These are phyloP conservation scores for Sarcophaga variegata DNA, from an alignment of 2,888 invertebrate genomes.

Conservation along the genomic window DNA sequence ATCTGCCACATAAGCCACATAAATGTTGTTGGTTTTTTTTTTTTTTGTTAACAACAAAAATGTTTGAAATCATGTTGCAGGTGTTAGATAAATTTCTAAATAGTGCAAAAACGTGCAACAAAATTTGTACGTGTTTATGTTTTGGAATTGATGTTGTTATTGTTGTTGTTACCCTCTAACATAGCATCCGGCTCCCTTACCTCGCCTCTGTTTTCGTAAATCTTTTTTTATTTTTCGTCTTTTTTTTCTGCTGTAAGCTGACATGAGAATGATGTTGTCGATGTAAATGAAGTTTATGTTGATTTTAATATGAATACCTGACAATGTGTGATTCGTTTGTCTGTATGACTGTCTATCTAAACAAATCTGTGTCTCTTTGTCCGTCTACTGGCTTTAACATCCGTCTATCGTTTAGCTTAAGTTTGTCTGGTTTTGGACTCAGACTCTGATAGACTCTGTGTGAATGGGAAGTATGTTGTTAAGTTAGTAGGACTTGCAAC, in stretches of 20 bases:
- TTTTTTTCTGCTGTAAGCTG: not conserved
- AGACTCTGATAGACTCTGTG: conserved; percentile 34
- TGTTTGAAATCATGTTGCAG: conserved; percentile 69
- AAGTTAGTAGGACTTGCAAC: conserved; percentile 64
- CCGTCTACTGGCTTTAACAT: not conserved
- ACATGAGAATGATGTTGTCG: conserved; percentile 59
- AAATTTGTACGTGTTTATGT: conserved; percentile 70
- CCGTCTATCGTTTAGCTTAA: not conserved
- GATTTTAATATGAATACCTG: conserved; percentile 62
- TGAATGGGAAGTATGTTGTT: conserved; percentile 49
- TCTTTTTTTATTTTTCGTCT: not conserved
- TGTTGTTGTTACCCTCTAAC: conserved; percentile 25
- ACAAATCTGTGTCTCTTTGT: not conserved
- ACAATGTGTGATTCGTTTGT: conserved; percentile 9
- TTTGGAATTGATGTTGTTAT: conserved; percentile 43
- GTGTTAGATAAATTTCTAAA: conserved; percentile 72
- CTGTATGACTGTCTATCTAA: not conserved
- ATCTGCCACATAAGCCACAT: not conserved
- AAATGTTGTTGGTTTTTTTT: conserved; percentile 28
- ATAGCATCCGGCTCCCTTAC: not conserved
- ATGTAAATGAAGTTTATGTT: conserved; percentile 64
- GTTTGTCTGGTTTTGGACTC: conserved; percentile 9
- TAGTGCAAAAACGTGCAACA: conserved; percentile 71
- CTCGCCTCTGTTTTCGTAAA: not conserved
- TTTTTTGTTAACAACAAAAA: conserved; percentile 39